Conservation (phyloP, 2,113 vertebrate species). For the Gulo gulo region DNA sequence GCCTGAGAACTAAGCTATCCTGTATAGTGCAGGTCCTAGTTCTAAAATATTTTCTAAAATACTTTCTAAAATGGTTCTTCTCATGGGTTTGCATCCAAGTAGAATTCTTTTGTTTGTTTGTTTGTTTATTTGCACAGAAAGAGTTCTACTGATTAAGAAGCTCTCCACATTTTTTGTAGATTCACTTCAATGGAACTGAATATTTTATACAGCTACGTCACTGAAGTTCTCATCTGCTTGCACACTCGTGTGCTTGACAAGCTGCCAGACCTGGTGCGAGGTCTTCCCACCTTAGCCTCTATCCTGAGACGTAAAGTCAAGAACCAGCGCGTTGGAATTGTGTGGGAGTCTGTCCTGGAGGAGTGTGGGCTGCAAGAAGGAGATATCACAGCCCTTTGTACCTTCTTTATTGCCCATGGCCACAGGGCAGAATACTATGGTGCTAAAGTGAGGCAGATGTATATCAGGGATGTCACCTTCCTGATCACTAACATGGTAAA, state of each 20-base stretch:
- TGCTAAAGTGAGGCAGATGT: conserved; percentile 55
- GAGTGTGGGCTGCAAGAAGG: conserved; percentile 67
- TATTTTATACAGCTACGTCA: conserved; percentile 76
- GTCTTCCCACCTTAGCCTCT: conserved; percentile 79
- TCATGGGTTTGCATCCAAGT: background rate
- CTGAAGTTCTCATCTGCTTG: conserved; percentile 73
- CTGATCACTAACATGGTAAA: conserved; percentile 73
- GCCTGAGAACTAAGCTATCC: background rate
- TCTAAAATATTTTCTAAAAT: conserved; percentile 22
- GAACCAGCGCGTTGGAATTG: conserved; percentile 62
- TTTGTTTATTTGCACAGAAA: background rate
- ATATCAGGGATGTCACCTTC: conserved; percentile 43
- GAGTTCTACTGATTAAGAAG: conserved; percentile 7
- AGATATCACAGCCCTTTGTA: conserved; percentile 70
- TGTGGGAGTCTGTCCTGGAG: conserved; percentile 76
- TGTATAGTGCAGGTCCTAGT: background rate
- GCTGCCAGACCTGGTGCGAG: conserved; percentile 76
- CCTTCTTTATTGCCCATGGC: conserved; percentile 77
- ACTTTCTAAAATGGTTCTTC: background rate
- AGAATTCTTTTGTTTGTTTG: background rate
- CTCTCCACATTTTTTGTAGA: conserved; percentile 59
- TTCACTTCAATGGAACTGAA: conserved; percentile 77
- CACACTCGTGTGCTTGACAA: conserved; percentile 68
- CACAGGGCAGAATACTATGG: conserved; percentile 65
- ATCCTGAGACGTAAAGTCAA: conserved; percentile 76